Conservation (phyloP, 1,140 invertebrate genomes). For the Ganaspis sp. region DNA sequence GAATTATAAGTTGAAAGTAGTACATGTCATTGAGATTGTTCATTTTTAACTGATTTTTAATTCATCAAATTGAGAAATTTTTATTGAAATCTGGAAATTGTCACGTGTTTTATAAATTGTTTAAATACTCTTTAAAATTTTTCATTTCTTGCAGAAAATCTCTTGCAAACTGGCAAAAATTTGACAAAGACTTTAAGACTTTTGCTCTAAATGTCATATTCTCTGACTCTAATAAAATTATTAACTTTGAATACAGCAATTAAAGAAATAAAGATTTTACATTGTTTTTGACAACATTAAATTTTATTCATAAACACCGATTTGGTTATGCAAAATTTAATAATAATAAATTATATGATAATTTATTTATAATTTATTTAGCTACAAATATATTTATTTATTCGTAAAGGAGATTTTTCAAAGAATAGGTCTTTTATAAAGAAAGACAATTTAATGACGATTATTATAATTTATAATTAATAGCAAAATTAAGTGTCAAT, state of each 20-base stretch:
- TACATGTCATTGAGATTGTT: conserved; percentile 53
- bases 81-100: conserved; percentile 1
- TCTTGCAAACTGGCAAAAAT: conserved; percentile 42
- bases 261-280: not conserved
- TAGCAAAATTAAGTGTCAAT: no score
- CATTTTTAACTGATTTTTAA: conserved; percentile 45
- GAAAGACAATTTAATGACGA: no score
- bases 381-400: no score
- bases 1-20: conserved; percentile 51
- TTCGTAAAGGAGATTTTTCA: no score
- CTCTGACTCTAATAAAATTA: not conserved
- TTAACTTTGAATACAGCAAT: conserved; percentile 20
- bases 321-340: no score
- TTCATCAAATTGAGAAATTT: not conserved
- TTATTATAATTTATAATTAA: no score
- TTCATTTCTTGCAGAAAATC: conserved; percentile 38
- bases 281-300: conserved; percentile 1
- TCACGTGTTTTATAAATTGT: conserved; percentile 3
- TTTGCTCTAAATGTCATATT: conserved; percentile 2
- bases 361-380: no score
- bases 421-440: no score
- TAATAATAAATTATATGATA: no score
- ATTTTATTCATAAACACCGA: not conserved
- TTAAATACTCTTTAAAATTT: conserved; percentile 35
- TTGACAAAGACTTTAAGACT: conserved; percentile 34